Conservation (phyloP, 2,797 vertebrate genomes). For the Danionella dracula region DNA sequence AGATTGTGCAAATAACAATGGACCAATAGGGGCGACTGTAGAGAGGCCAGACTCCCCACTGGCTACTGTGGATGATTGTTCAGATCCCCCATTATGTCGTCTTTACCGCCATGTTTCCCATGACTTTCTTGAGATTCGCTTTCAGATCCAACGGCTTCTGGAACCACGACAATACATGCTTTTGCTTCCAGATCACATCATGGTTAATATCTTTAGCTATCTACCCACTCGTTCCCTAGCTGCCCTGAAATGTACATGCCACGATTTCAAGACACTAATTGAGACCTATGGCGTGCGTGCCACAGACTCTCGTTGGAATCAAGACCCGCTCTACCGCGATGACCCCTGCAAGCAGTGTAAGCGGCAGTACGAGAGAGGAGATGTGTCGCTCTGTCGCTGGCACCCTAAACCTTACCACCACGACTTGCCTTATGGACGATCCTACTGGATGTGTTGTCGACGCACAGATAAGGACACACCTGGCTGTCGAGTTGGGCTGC, state of each 20-base stretch:
- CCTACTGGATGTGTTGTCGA: constrained; percentile 98
- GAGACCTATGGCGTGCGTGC: constrained; percentile 86
- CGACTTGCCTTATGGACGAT: constrained; percentile 96
- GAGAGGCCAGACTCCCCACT: constrained; percentile 64
- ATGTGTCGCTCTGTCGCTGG: constrained; percentile 94
- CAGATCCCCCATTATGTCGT: constrained; percentile 83
- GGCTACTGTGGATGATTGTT: constrained; percentile 44
- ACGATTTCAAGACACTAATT: constrained; percentile 87
- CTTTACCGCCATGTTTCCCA: constrained; percentile 94
- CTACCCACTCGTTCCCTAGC: constrained; percentile 85
- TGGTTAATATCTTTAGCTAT: constrained; percentile 91
- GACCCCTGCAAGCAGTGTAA: constrained; percentile 98
- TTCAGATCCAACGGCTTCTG: constrained; percentile 91
- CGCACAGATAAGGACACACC: constrained; percentile 85
- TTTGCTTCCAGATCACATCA: constrained; percentile 87
- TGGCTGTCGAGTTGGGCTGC: constrained; percentile 87
- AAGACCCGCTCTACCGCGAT: constrained; percentile 88
- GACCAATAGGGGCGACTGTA: constrained; percentile 33
- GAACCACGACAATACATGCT: constrained; percentile 95
- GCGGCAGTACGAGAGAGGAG: constrained; percentile 84
- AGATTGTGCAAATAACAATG: constrained; percentile 67
- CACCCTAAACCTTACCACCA: constrained; percentile 99
- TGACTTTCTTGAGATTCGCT: constrained; percentile 93
- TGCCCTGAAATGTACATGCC: constrained; percentile 92
- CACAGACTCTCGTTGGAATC: constrained; percentile 88